Evolutionary conservation across 2,113 vertebrate species (phyloP).

Genomic region (Lycaon pictus): DNA sequence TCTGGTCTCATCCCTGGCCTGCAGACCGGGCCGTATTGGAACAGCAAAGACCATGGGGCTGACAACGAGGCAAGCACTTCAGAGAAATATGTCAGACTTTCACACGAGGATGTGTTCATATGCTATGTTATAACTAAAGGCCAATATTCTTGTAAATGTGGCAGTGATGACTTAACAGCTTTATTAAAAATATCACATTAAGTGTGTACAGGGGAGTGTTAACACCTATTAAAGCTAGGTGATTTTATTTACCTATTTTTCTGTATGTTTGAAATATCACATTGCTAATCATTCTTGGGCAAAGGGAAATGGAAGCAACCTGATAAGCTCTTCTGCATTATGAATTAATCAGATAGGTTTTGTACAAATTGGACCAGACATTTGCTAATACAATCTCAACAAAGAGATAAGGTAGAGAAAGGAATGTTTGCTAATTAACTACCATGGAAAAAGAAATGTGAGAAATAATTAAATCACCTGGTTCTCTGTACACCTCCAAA

Average conservation of each 20-base stretch:
- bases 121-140: neutral
- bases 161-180: neutral
- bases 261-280: slow-evolving; percentile 42
- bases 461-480: neutral
- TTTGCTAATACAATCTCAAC: slow-evolving; percentile 70
- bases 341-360: slow-evolving; percentile 61
- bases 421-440: slow-evolving; percentile 63
- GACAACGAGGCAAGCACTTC: neutral
- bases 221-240: slow-evolving; percentile 16
- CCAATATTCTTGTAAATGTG: neutral
- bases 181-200: neutral
- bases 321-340: neutral
- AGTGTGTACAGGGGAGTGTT: neutral
- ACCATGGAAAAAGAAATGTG: slow-evolving; percentile 45
- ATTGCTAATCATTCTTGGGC: slow-evolving; percentile 45
- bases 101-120: neutral
- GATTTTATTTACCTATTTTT: slow-evolving; percentile 49
- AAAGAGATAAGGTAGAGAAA: slow-evolving; percentile 53
- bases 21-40: neutral
- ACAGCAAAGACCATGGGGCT: neutral
- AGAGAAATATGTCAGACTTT: neutral
- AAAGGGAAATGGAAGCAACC: slow-evolving; percentile 33
- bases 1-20: neutral
- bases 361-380: slow-evolving; percentile 7
- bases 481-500: neutral